A percentile compares a stretch with the other conserved stretches of the same genome.
Evolutionary conservation across 2,113 vertebrate genomes (phyloP).

Genomic region (Donacobius atricapilla): DNA sequence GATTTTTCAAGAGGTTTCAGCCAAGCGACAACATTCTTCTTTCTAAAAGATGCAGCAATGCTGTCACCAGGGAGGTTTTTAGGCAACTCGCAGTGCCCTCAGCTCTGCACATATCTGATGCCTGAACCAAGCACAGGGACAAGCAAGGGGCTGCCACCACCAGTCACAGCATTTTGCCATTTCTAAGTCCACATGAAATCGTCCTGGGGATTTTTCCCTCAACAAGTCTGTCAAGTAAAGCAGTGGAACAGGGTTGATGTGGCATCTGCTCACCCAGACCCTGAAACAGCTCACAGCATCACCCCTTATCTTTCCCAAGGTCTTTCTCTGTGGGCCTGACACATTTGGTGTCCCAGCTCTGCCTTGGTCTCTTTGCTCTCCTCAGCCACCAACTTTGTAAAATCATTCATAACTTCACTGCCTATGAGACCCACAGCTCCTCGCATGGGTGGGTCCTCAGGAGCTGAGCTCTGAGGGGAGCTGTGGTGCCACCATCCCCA

Average conservation of each 20-base stretch:
- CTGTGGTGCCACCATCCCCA: neutral
- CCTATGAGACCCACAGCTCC: neutral
- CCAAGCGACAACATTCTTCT: neutral
- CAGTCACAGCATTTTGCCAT: fast-evolving
- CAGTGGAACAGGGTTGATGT: fast-evolving
- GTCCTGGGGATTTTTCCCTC: neutral
- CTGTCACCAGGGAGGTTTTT: neutral
- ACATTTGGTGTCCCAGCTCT: neutral
- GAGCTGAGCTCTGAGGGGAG: neutral
- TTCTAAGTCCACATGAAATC: fast-evolving
- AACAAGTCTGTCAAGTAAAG: neutral
- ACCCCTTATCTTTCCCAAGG: fast-evolving
- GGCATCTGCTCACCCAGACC: neutral
- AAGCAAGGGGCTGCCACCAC: fast-evolving
- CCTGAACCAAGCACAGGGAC: neutral
- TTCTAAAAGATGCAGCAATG: fast-evolving
- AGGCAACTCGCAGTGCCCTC: neutral
- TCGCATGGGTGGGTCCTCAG: fast-evolving
- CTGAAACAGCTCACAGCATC: neutral
- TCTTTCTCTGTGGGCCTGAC: neutral
- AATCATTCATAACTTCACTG: neutral
- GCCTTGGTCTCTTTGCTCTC: neutral
- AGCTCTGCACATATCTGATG: fast-evolving
- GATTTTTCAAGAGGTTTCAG: neutral
- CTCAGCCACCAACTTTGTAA: neutral